Evolutionary conservation across 2,797 vertebrate species (phyloP).

Genomic region (Myioborus miniatus): DNA sequence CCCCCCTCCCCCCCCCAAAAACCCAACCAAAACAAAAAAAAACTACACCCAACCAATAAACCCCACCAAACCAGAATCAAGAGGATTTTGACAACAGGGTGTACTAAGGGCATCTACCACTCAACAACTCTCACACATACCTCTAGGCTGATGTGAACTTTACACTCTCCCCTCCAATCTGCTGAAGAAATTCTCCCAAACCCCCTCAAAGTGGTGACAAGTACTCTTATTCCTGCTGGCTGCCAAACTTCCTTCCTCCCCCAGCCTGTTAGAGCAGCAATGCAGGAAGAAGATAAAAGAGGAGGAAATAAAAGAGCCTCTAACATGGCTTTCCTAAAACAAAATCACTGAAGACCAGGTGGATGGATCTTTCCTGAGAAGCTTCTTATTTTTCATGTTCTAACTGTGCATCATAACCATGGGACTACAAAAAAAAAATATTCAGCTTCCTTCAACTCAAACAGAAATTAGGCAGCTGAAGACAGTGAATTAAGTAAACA

Average conservation of each 20-base stretch:
- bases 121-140: slow-evolving; percentile 18
- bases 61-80: neutral
- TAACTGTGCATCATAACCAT: neutral
- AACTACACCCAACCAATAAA: neutral
- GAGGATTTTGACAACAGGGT: slow-evolving; percentile 14
- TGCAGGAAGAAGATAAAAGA: slow-evolving; percentile 1
- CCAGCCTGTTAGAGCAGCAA: slow-evolving; percentile 5
- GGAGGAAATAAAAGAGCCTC: neutral
- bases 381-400: neutral
- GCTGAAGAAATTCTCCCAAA: slow-evolving; percentile 49
- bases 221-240: slow-evolving; percentile 20
- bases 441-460: neutral
- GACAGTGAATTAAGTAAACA: neutral
- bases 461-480: neutral
- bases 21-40: no score
- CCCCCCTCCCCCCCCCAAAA: no score
- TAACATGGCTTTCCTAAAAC: neutral
- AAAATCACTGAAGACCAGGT: neutral
- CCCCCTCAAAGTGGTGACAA: slow-evolving; percentile 56
- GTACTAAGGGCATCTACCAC: neutral
- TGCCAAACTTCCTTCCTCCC: slow-evolving; percentile 28
- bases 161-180: slow-evolving; percentile 23
- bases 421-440: neutral
- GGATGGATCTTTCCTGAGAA: neutral
- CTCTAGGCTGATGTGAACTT: slow-evolving; percentile 51